Conservation (phyloP, 2,888 invertebrate species). For the Dryococelus australis region DNA sequence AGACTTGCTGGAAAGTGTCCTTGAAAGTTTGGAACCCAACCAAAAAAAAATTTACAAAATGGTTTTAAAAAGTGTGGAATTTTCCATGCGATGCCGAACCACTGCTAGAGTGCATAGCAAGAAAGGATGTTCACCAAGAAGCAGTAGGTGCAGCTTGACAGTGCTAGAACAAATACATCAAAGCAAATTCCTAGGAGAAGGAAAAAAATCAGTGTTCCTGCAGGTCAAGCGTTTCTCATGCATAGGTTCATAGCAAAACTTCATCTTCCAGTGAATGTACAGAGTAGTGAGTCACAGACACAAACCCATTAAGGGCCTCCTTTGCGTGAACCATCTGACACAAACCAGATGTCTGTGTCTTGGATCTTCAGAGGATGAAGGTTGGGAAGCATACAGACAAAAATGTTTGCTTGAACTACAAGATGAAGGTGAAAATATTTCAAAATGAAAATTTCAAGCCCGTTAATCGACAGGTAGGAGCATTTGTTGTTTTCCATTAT, state of each 20-base stretch:
- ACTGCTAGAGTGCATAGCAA: conserved; percentile 20
- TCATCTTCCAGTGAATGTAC: background rate
- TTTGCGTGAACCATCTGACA: background rate
- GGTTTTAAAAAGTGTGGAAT: conserved; percentile 18
- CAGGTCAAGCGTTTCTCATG: conserved; percentile 18
- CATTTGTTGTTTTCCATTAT: background rate
- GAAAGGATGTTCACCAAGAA: conserved; percentile 8
- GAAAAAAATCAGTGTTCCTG: conserved; percentile 23
- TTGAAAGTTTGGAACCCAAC: background rate
- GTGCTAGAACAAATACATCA: background rate
- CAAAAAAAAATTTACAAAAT: conserved; percentile 13
- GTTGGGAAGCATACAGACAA: conserved; percentile 16
- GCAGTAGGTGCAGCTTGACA: background rate
- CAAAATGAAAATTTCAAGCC: background rate
- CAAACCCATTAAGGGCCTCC: background rate
- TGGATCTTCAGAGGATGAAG: background rate
- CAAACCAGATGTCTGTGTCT: background rate
- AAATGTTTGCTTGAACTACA: background rate
- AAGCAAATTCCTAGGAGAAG: conserved; percentile 22
- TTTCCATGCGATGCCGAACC: conserved; percentile 1
- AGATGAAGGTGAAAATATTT: background rate
- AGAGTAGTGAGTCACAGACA: background rate
- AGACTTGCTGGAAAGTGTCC: background rate
- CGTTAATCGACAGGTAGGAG: background rate
- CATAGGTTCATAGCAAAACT: background rate